Evolutionary conservation across 2,113 vertebrate species (phyloP).

Genomic region (Peucedramus taeniatus): DNA sequence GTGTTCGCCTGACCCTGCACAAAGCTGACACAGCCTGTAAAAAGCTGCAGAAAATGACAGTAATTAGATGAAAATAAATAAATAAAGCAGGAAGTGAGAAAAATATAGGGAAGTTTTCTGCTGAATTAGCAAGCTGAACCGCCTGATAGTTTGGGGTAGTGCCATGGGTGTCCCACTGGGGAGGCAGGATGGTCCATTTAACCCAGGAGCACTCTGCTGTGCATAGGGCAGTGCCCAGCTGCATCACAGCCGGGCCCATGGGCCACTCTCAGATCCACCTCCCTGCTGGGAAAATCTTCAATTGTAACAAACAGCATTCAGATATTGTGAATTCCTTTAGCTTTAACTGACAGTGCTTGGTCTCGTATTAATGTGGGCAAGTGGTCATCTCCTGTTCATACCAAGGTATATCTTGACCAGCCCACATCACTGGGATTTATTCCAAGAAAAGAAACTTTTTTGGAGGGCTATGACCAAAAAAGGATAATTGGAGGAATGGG

Average conservation of each 20-base stretch:
- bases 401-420: accelerated
- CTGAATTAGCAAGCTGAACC: not conserved
- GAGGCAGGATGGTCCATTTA: not conserved
- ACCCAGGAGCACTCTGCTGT: not conserved
- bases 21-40: not conserved
- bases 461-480: not conserved
- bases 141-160: not conserved
- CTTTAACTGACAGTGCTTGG: not conserved
- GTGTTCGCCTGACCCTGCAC: not conserved
- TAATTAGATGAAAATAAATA: not conserved
- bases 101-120: not conserved
- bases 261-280: not conserved
- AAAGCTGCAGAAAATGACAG: not conserved
- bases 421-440: not conserved
- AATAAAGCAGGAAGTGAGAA: not conserved
- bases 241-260: accelerated
- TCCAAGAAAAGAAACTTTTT: not conserved
- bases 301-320: accelerated
- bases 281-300: not conserved
- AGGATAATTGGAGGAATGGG: not conserved
- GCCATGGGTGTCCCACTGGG: not conserved
- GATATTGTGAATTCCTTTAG: not conserved
- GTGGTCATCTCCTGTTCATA: not conserved
- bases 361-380: accelerated
- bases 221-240: accelerated